A percentile compares a stretch with the other conserved stretches of the same genome.
These are phyloP conservation scores for Leiothrix lutea DNA, from an alignment of 2,113 vertebrate genomes.

Conservation along the genomic window DNA sequence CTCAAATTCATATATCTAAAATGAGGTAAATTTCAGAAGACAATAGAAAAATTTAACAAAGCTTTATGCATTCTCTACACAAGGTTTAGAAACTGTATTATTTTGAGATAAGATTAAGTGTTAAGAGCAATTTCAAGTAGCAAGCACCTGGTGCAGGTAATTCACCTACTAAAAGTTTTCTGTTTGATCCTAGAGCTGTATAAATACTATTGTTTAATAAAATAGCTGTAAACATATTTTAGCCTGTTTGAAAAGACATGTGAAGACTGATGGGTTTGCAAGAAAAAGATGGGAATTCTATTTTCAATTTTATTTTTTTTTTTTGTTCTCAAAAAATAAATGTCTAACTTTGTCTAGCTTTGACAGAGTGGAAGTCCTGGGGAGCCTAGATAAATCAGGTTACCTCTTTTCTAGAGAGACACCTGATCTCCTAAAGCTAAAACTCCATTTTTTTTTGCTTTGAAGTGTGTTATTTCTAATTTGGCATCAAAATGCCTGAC, in stretches of 20 bases:
- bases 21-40: background rate
- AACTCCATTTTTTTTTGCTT: background rate
- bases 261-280: background rate
- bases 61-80: background rate
- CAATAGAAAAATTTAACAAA: background rate
- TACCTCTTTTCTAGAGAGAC: background rate
- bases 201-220: background rate
- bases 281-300: background rate
- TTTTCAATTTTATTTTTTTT: background rate
- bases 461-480: background rate
- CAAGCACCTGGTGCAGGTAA: background rate
- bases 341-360: background rate
- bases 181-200: background rate
- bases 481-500: background rate
- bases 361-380: background rate
- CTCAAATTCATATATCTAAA: background rate
- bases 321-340: background rate
- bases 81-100: background rate
- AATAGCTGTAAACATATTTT: background rate
- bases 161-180: background rate
- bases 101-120: background rate
- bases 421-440: background rate
- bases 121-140: background rate
- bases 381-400: background rate
- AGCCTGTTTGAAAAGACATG: background rate